Percentiles rank a stretch among this genome's conserved stretches.
These are phyloP conservation scores for Belonocnema kinseyi DNA, from an alignment of 1,140 invertebrate genomes.

Conservation along the genomic window DNA sequence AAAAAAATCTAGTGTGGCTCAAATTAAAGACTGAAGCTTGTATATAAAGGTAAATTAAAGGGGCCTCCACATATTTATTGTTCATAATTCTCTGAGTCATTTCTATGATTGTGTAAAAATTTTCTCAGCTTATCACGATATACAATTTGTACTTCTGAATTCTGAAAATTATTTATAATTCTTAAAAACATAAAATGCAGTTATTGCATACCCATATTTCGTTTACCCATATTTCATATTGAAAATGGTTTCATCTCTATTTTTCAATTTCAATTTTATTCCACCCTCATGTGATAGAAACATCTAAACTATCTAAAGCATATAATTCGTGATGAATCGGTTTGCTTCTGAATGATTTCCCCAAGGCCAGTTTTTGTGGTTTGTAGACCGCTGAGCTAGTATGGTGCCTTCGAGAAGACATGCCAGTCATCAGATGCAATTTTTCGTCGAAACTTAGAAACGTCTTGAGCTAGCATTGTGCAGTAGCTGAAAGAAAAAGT, in stretches of 20 bases:
- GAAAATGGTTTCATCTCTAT: not conserved
- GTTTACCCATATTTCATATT: too few species aligned
- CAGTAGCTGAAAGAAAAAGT: not conserved
- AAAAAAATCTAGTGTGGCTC: too few species aligned
- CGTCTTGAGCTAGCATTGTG: slow-evolving; percentile 26
- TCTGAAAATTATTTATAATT: too few species aligned
- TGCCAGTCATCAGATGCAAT: slow-evolving; percentile 35
- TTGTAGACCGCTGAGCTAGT: not conserved
- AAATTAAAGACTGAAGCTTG: too few species aligned
- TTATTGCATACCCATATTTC: too few species aligned
- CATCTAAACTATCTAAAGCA: not conserved
- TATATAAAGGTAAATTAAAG: too few species aligned
- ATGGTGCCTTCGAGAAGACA: slow-evolving; percentile 5
- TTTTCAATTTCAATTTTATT: not conserved
- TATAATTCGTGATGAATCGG: not conserved
- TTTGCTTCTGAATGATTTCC: slow-evolving; percentile 9
- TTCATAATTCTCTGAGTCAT: too few species aligned
- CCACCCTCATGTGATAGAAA: not conserved
- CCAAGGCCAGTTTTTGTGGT: slow-evolving; percentile 32
- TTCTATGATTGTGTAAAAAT: too few species aligned
- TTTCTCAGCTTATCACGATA: too few species aligned
- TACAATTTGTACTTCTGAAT: too few species aligned
- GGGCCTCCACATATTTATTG: too few species aligned
- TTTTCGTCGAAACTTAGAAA: slow-evolving; percentile 20
- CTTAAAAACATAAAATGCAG: too few species aligned